Evolutionary conservation across 1,140 invertebrate genomes (phyloP).

Genomic region (Orchesella cincta): DNA sequence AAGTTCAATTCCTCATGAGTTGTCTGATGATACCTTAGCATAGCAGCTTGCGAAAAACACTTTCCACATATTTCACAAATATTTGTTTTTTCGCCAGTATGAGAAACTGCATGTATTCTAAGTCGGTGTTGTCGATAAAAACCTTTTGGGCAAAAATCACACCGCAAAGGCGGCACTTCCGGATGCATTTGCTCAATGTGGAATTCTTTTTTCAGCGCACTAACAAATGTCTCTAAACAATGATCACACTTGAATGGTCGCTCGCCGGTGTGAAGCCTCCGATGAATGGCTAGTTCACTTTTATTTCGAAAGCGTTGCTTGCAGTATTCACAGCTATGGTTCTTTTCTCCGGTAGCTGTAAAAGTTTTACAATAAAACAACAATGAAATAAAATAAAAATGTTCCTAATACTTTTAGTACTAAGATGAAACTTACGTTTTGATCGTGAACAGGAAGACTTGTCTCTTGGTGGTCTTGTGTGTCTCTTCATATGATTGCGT

Average conservation of each 20-base stretch:
- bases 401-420: too few relatives aligned
- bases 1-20: conserved; percentile 38
- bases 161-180: conserved; percentile 35
- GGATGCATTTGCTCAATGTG: conserved; percentile 35
- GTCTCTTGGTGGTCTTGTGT: background rate
- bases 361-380: too few relatives aligned
- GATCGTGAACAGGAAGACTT: background rate
- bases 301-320: conserved; percentile 28
- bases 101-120: conserved; percentile 7
- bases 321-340: conserved; percentile 33
- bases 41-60: conserved; percentile 37
- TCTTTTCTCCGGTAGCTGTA: background rate
- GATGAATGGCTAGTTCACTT: conserved; percentile 26
- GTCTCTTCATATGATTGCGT: conserved; percentile 14
- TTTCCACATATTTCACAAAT: conserved; percentile 41
- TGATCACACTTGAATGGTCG: conserved; percentile 32
- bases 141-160: conserved; percentile 35
- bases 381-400: too few relatives aligned
- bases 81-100: conserved; percentile 36
- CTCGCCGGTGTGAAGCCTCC: conserved; percentile 32
- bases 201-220: conserved; percentile 25
- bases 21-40: conserved; percentile 41
- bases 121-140: conserved; percentile 37
- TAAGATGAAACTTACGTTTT: conserved; percentile 10
- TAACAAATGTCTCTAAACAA: conserved; percentile 33